Evolutionary conservation across 2,888 invertebrate species (phyloP), one percentile per base, ranked within the genome.

Genomic region (Serrognathus titanus): DNA sequence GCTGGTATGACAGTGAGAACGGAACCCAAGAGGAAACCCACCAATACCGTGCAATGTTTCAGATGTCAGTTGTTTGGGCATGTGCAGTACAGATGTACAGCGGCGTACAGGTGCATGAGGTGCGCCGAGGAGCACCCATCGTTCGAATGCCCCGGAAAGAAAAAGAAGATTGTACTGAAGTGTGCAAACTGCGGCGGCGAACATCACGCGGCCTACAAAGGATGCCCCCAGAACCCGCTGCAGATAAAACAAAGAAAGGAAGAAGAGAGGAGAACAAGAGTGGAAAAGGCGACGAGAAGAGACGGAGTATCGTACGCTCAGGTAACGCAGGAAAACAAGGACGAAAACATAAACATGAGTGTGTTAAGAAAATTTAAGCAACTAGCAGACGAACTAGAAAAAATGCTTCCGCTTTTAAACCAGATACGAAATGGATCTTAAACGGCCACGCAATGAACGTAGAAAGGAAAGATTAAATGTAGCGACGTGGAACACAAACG

Each of bases 171-270:
- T 1, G 11, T 48, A 7, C n/a, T 43, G 37, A 53, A 40, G 36
- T 56, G 53, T 12, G 59, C 51, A 6, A 59, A 59, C 36, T 59
- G 53, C 31, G 52, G 31, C 4, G 55, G 39, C 8, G 48, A 38
- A 8, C 58, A 58, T 16, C 58, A 46, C 31, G 55, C 43, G 16
- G 48, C 51, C 37, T 54, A 54, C 31, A 50, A 41, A 31, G 51
- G 38, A 2, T 56, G 53, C 43, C 10, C 35, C 4, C 7, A 11
- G 9, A 37, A 48, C 37, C 48, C 48, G 11, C 9, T 9, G 10
- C 36, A 48, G 13, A 48, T 36, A 9, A 35, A 16, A 4, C 13
- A 37, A 16, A 37, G 16, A 20, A 48, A 16, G 8, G 36, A 48
- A 36, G 48, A 48, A 48, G 48, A 48, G 12, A 48, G 20, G n/a